Evolutionary conservation across 2,797 vertebrate genomes (phyloP).

Genomic region (Botia kubotai): DNA sequence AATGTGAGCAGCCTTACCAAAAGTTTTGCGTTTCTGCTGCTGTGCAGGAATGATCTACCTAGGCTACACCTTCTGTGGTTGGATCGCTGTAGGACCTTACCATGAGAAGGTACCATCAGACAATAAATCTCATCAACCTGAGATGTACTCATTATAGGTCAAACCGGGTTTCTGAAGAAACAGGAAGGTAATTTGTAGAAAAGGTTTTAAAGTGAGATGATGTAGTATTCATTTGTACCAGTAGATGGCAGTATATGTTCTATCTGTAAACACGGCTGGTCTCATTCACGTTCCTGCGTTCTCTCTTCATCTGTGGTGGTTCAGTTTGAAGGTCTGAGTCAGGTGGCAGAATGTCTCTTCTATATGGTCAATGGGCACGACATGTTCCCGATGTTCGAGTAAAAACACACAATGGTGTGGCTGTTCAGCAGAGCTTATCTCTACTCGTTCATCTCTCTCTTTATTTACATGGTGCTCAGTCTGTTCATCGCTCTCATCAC

Average conservation of each 20-base stretch:
- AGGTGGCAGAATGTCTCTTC: slow-evolving; percentile 94
- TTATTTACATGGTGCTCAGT: slow-evolving; percentile 98
- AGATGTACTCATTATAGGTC: too few species aligned
- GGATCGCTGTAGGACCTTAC: slow-evolving; percentile 96
- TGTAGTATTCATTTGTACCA: slow-evolving; percentile 32
- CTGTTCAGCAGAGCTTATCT: slow-evolving; percentile 92
- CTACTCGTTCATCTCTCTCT: slow-evolving; percentile 96
- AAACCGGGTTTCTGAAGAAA: too few species aligned
- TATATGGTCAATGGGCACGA: slow-evolving; percentile 95
- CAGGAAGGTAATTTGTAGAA: neutral
- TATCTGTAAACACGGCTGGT: neutral
- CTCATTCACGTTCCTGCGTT: neutral
- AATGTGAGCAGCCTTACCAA: slow-evolving; percentile 92
- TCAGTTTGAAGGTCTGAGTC: slow-evolving; percentile 93
- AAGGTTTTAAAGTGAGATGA: neutral
- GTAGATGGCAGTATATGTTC: slow-evolving; percentile 53
- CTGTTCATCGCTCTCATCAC: slow-evolving; percentile 98
- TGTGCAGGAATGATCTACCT: slow-evolving; percentile 99
- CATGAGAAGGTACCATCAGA: slow-evolving; percentile 87
- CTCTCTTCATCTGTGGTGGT: neutral
- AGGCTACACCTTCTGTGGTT: slow-evolving; percentile 98
- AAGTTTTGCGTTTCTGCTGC: slow-evolving; percentile 95
- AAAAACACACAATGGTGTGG: slow-evolving; percentile 92
- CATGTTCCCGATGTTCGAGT: slow-evolving; percentile 95
- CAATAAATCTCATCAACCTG: neutral